Base-by-base conservation (phyloP, 2,113 vertebrate species). In the Aegotheles bennettii region DNA sequence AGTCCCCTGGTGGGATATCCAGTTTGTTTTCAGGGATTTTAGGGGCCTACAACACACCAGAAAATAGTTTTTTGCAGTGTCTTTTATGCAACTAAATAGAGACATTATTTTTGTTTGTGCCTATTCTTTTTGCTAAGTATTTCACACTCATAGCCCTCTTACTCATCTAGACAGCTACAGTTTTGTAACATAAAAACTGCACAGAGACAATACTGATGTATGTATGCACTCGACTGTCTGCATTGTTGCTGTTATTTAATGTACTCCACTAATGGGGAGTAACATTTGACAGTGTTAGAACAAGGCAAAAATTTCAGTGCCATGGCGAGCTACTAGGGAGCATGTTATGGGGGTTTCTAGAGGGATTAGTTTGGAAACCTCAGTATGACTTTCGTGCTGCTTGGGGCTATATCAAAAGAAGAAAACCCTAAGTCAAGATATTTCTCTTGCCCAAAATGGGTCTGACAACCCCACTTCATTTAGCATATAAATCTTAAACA, bases 401-500 rank as follows among this genome's bases (percentile, higher is more conserved):
- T 74, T 5, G 2, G 11, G 23, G 18, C 35, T 93, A 16, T 28
- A 42, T 38, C 50, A 86, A 87, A 80, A 69, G 21, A 64, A 70
- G 29, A 68, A 7, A 84, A 59, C 9, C 33, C 7, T 38, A 25
- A 84, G 13, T 38, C 5, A 76, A 83, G 93, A 65, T 3, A 25
- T 38, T 76, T 86, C 63, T 85, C 45, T 48, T 28, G 15, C 33
- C 6, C 19, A 57, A 77, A 96, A 92, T 19, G 33, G 18, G 13
- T 69, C 31, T 93, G 85, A 90, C 67, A 93, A 36, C 38, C 18
- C 25, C 65, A n/a, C 53, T 89, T 94, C 79, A 31, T 74, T 75
- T 83, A 59, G 15, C 2, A 1, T 53, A 63, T 64, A 61, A 92
- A 45, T 80, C 25, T 26, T 70, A 92, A 93, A 3, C 9, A 29